Percentiles rank a stretch among this genome's conserved stretches.
Conservation (phyloP, 2,888 invertebrate genomes). For the Aphidoletes aphidimyza region DNA sequence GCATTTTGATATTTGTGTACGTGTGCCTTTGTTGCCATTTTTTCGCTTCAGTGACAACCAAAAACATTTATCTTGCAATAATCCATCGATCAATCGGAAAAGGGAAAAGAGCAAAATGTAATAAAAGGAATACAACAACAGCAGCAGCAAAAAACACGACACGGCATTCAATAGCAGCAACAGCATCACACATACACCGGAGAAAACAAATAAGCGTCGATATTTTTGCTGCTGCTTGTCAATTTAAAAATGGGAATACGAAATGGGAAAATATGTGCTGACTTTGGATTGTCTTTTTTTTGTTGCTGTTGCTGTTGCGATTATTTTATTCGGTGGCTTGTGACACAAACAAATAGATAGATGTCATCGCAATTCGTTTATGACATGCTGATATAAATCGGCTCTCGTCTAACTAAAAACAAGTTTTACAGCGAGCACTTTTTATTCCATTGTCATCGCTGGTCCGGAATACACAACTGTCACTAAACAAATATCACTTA, state of each 20-base stretch:
- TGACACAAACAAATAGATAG: neutral
- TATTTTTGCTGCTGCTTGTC: conserved; percentile 16
- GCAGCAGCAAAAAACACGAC: neutral
- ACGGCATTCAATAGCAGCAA: neutral
- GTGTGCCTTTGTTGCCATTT: conserved; percentile 44
- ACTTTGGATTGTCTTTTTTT: conserved; percentile 28
- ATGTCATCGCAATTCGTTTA: conserved; percentile 31
- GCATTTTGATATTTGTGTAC: neutral
- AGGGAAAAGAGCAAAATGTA: neutral
- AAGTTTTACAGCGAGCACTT: neutral
- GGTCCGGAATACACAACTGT: neutral
- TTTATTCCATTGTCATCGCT: neutral
- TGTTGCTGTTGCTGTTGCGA: neutral
- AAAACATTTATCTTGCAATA: conserved; percentile 41
- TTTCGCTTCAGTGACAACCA: conserved; percentile 13
- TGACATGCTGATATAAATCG: conserved; percentile 32
- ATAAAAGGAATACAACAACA: neutral
- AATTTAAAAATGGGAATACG: conserved; percentile 33
- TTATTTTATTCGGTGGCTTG: neutral
- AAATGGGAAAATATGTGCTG: conserved; percentile 44
- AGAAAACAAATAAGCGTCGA: neutral
- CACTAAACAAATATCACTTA: conserved; percentile 19
- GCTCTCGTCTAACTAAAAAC: neutral
- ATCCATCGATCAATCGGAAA: conserved; percentile 39
- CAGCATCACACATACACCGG: neutral